A percentile compares a stretch with the other conserved stretches of the same genome.
These are phyloP conservation scores for Lucilia sericata DNA, from an alignment of 1,140 invertebrate genomes.

Conservation along the genomic window DNA sequence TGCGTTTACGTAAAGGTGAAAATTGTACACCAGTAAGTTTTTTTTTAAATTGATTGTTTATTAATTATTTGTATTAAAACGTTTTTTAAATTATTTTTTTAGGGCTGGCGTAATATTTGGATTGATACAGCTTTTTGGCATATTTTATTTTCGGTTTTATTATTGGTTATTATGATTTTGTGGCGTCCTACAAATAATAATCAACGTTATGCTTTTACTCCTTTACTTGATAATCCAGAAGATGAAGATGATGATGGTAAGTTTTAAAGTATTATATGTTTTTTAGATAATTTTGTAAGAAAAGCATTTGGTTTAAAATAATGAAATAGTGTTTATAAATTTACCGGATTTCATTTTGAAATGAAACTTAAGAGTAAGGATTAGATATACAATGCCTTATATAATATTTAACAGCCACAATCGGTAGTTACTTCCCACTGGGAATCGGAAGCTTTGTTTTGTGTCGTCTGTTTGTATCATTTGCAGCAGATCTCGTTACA, in stretches of 20 bases:
- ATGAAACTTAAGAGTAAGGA: too few species aligned
- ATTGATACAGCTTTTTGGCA: conserved; percentile 96
- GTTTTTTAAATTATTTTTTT: conserved; percentile 50
- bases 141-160: conserved; percentile 87
- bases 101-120: conserved; percentile 93
- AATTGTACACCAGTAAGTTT: conserved; percentile 79
- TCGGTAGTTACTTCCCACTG: too few species aligned
- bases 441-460: too few species aligned
- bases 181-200: conserved; percentile 96
- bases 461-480: too few species aligned
- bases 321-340: too few species aligned
- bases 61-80: not conserved
- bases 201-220: conserved; percentile 94
- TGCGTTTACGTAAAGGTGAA: conserved; percentile 80
- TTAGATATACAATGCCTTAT: too few species aligned
- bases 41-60: not conserved
- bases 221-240: conserved; percentile 86
- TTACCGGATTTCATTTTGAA: too few species aligned
- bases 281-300: too few species aligned
- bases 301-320: too few species aligned
- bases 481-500: too few species aligned
- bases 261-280: conserved; percentile 53
- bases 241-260: conserved; percentile 79
- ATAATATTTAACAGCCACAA: too few species aligned
- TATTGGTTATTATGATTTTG: conserved; percentile 92